A percentile compares a stretch with the other conserved stretches of the same genome.
These are phyloP conservation scores for Aldabrachelys gigantea DNA, from an alignment of 2,113 vertebrate genomes.

Conservation along the genomic window DNA sequence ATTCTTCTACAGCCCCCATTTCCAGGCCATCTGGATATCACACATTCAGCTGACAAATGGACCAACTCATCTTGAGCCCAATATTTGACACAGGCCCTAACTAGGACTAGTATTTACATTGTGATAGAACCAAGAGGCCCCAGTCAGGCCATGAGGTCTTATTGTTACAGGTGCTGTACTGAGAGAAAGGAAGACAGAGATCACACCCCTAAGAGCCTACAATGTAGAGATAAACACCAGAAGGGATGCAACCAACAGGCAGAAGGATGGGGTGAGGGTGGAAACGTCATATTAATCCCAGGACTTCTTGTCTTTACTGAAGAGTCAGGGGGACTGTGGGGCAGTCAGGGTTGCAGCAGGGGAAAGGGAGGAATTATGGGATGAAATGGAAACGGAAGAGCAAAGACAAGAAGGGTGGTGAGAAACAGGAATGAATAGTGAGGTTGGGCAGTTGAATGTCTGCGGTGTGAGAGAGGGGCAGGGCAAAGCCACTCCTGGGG, in stretches of 20 bases:
- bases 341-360: not conserved
- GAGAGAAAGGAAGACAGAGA: not conserved
- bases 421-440: not conserved
- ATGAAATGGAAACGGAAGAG: not conserved
- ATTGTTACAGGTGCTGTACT: not conserved
- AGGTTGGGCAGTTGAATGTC: not conserved
- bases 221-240: not conserved
- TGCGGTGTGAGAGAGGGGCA: not conserved
- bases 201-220: not conserved
- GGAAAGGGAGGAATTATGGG: not conserved
- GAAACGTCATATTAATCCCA: not conserved
- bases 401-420: not conserved
- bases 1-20: not conserved
- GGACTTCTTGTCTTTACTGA: not conserved
- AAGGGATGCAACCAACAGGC: not conserved
- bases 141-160: not conserved
- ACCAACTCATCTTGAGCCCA: not conserved
- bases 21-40: not conserved
- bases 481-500: not conserved
- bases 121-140: not conserved
- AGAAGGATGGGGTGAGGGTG: not conserved
- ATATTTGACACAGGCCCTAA: not conserved
- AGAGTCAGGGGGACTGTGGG: not conserved
- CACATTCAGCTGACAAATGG: not conserved
- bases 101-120: not conserved